Base-by-base conservation (phyloP, 2,888 invertebrate genomes). In the Acrocera orbiculus region DNA sequence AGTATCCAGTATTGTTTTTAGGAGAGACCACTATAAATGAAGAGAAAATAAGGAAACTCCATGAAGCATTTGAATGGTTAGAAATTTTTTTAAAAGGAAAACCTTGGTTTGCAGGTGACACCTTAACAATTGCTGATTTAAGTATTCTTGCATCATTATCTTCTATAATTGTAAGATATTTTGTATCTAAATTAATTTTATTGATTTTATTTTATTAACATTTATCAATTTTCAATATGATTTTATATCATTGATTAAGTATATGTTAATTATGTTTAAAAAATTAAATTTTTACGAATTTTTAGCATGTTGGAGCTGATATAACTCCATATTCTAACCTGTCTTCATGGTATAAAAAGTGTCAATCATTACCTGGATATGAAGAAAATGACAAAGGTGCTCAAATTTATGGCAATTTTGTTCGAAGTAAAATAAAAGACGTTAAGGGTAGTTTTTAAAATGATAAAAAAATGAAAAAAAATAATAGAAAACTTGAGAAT, bases 1-100 rank as follows among this genome's bases (percentile, higher is more conserved):
- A 75, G 74, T 70, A 65, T 47, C 74, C 75, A 17, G 64, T 70
- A 24, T 45, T 75, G 30, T 70, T 63, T 46, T 52, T 64, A 44
- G 72, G 69, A 6, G 69, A 64, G 45, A 70, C 63, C 17, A 65
- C 64, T 49, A 65, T 73, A 22, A 54, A 61, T 28, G 60, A 67
- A 37, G 56, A 63, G 32, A 57, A 67, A 23, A 68, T 64, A 47
- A 59, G 66, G 40, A 62, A 67, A 30, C 46, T 76, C 16, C 67
- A 70, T 36, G 61, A 63, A 40, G 67, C 69, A 4, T 56, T 76
- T n/a, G 65, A 61, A 26, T 40, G 31, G 30, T 41, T 61, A n/a
- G 51, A 62, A 30, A 45, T 42, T n/a, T 54, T 48, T 39, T 43
- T 62, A 25, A 47, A 47, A 16, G 52, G 52, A n/a, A 48, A 49